These are phyloP conservation scores for Zaprionus lineosus DNA, from an alignment of 2,888 invertebrate genomes.

Conservation along the genomic window DNA sequence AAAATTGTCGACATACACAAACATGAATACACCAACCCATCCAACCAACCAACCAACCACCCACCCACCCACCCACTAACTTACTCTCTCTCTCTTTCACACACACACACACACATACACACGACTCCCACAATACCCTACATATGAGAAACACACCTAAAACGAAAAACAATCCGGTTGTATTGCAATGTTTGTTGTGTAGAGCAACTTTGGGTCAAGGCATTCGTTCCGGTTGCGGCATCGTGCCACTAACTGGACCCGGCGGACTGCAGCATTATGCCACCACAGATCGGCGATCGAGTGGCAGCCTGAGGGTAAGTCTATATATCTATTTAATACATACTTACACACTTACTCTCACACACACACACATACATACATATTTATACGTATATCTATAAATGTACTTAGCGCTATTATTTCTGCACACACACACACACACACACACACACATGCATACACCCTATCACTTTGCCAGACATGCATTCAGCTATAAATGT, in stretches of 20 bases:
- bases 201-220: slow-evolving; percentile 83
- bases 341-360: background rate
- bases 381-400: slow-evolving; percentile 11
- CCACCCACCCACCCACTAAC: background rate
- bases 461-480: no score
- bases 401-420: slow-evolving; percentile 38
- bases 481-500: no score
- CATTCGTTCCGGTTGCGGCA: slow-evolving; percentile 83
- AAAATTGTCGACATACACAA: slow-evolving; percentile 45
- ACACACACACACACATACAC: slow-evolving; percentile 24
- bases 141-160: slow-evolving; percentile 21
- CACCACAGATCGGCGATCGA: slow-evolving; percentile 83
- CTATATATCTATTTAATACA: slow-evolving; percentile 22
- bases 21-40: slow-evolving; percentile 26
- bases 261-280: slow-evolving; percentile 83
- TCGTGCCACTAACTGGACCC: slow-evolving; percentile 83
- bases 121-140: slow-evolving; percentile 19
- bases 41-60: slow-evolving; percentile 8
- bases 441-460: no score
- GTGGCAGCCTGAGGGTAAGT: slow-evolving; percentile 83
- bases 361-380: background rate
- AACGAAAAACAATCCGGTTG: slow-evolving; percentile 61
- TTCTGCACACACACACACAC: slow-evolving; percentile 52
- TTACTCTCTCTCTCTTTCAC: no score
- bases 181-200: slow-evolving; percentile 79